Evolutionary conservation across 2,113 vertebrate species (phyloP).

Genomic region (Mola mola): DNA sequence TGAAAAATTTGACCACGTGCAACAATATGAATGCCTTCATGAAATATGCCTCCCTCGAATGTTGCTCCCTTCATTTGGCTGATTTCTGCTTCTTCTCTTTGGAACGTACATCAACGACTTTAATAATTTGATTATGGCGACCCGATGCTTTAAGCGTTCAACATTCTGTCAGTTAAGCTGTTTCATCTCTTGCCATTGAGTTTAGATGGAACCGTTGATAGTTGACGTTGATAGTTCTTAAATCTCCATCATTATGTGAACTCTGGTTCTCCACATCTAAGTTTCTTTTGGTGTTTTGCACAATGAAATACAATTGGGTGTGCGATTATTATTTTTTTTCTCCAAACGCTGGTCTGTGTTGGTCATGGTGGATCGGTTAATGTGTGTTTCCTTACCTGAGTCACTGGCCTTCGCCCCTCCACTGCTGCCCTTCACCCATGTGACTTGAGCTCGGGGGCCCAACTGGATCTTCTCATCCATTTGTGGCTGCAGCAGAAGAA

Average conservation of each 20-base stretch:
- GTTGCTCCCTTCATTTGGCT: too few relatives aligned
- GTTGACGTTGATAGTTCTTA: too few relatives aligned
- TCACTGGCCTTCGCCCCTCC: slow-evolving; percentile 96
- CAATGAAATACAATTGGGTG: not conserved
- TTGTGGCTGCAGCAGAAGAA: slow-evolving; percentile 86
- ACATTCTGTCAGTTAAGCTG: too few relatives aligned
- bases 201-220: too few relatives aligned
- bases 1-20: not conserved
- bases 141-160: too few relatives aligned
- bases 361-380: not conserved
- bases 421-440: slow-evolving; percentile 98
- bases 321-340: not conserved
- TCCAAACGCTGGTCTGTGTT: too few relatives aligned
- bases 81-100: too few relatives aligned
- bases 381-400: slow-evolving; percentile 81
- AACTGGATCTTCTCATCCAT: slow-evolving; percentile 99
- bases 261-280: not conserved
- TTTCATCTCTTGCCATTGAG: not conserved
- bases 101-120: too few relatives aligned
- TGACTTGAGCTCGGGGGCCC: slow-evolving; percentile 94
- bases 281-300: not conserved
- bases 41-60: too few relatives aligned
- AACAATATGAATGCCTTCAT: too few relatives aligned
- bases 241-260: not conserved
- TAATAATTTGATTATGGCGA: too few relatives aligned